Evolutionary conservation across 2,113 vertebrate species (phyloP), one percentile per base, ranked within the genome.

Genomic region (Eretmochelys imbricata): DNA sequence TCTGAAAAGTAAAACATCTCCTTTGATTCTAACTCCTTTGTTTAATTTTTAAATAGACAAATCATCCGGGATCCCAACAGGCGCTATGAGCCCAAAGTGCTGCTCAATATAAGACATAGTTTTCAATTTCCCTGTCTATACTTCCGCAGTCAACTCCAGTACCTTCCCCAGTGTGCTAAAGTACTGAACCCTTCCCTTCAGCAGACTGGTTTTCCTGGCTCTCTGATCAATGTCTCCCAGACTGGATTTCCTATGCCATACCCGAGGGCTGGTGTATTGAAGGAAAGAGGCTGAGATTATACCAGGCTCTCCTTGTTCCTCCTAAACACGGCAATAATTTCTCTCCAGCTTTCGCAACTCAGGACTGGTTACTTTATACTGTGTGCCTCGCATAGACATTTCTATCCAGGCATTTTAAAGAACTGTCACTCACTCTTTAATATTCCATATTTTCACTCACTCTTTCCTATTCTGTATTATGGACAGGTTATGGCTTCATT

Each of bases 181-280:
- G 92, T 91, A 93, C 94, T 94, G 94, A 89, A 94, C 96, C 96
- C 95, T 94, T 96, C 94, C 79, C 92, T 62, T 95, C 93, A 79
- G 95, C 90, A 2, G 10, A 57, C 5, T 96, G 53, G 97, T 97
- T 97, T 97, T 94, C 92, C 96, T 97, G 95, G 96, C 95, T 80
- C 62, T 0, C 85, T 59, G 83, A 95, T 50, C 46, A 75, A 25
- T 2, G 8, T 87, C 42, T 24, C 35, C 62, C 27, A 22, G 83
- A 87, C 83, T 94, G 54, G 79, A 85, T 81, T 65, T 42, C 75
- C 72, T 95, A 95, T 96, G 95, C 93, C 94, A 85, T 88, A 88
- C 85, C 96, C 84, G 94, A 95, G 87, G 29, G 55, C 25, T 85
- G 91, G 79, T 95, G 92, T 96, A 85, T 78, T 88, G 89, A 87